Evolutionary conservation across 2,888 invertebrate species (phyloP).

Genomic region (Diadegma fenestrale): DNA sequence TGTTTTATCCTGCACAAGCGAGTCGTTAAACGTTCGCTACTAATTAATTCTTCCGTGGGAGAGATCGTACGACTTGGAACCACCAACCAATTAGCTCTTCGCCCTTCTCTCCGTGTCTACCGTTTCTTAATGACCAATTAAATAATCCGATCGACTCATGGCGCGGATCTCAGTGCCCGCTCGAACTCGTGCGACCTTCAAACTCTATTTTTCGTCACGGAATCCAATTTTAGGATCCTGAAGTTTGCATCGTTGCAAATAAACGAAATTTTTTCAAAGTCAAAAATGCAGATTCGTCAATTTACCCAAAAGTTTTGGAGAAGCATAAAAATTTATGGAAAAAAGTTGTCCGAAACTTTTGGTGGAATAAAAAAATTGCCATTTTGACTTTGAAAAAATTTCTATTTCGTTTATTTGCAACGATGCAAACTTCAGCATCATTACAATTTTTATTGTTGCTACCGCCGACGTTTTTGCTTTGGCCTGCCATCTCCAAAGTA

Average conservation of each 20-base stretch:
- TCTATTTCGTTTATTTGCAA: too few species aligned
- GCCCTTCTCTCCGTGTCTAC: neutral
- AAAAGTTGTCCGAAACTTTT: too few species aligned
- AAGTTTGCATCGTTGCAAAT: too few species aligned
- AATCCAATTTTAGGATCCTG: too few species aligned
- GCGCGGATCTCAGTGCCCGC: neutral
- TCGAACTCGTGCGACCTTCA: slow-evolving; percentile 45
- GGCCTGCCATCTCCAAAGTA: neutral
- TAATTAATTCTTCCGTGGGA: slow-evolving; percentile 68
- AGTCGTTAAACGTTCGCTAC: slow-evolving; percentile 59
- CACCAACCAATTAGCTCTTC: slow-evolving; percentile 63
- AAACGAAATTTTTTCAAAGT: too few species aligned
- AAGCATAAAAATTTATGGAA: too few species aligned
- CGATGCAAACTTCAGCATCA: too few species aligned
- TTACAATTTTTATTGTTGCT: neutral
- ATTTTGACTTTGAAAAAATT: too few species aligned
- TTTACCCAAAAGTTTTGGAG: too few species aligned
- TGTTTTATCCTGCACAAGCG: slow-evolving; percentile 6
- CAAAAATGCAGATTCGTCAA: too few species aligned
- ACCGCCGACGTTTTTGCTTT: neutral
- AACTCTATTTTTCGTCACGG: slow-evolving; percentile 36
- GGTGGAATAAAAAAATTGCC: too few species aligned
- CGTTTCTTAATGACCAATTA: slow-evolving; percentile 52
- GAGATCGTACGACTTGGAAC: slow-evolving; percentile 59
- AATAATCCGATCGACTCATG: slow-evolving; percentile 43